These are phyloP conservation scores for Microplitis manilae DNA, from an alignment of 2,888 invertebrate genomes.

Conservation along the genomic window DNA sequence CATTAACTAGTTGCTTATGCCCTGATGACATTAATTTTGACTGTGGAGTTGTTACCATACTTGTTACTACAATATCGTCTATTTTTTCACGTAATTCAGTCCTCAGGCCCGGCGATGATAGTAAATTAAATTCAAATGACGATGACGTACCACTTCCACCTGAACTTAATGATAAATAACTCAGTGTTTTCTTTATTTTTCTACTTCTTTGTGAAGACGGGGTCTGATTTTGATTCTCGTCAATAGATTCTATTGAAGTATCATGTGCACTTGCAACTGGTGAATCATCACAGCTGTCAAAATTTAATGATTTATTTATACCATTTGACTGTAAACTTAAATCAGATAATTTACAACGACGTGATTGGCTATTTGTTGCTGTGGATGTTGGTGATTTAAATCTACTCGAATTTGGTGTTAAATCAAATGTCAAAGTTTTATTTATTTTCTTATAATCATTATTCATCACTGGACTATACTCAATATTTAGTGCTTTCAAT, in stretches of 20 bases:
- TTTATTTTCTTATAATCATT: slow-evolving; percentile 55
- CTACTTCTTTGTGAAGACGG: slow-evolving; percentile 56
- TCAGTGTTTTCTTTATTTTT: slow-evolving; percentile 56
- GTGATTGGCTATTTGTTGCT: slow-evolving; percentile 39
- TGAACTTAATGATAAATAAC: slow-evolving; percentile 54
- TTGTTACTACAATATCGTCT: slow-evolving; percentile 51
- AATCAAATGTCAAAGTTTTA: slow-evolving; percentile 62
- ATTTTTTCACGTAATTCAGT: slow-evolving; percentile 55
- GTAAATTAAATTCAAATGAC: slow-evolving; percentile 43
- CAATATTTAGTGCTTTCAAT: slow-evolving; percentile 61
- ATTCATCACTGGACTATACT: slow-evolving; percentile 53
- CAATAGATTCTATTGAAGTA: slow-evolving; percentile 60
- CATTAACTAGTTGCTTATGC: slow-evolving; percentile 38
- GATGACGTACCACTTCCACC: slow-evolving; percentile 43
- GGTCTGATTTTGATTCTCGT: slow-evolving; percentile 66
- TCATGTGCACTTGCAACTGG: slow-evolving; percentile 49
- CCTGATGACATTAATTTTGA: slow-evolving; percentile 42
- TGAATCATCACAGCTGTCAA: slow-evolving; percentile 57
- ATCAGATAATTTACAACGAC: slow-evolving; percentile 45
- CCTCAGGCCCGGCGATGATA: slow-evolving; percentile 50
- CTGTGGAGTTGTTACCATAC: slow-evolving; percentile 53
- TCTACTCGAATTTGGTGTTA: slow-evolving; percentile 58
- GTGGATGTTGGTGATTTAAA: slow-evolving; percentile 29
- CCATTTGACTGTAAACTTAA: slow-evolving; percentile 46
- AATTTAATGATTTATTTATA: slow-evolving; percentile 54